Base-by-base conservation (phyloP, 1,140 invertebrate genomes). In the Bombus terrestris region DNA sequence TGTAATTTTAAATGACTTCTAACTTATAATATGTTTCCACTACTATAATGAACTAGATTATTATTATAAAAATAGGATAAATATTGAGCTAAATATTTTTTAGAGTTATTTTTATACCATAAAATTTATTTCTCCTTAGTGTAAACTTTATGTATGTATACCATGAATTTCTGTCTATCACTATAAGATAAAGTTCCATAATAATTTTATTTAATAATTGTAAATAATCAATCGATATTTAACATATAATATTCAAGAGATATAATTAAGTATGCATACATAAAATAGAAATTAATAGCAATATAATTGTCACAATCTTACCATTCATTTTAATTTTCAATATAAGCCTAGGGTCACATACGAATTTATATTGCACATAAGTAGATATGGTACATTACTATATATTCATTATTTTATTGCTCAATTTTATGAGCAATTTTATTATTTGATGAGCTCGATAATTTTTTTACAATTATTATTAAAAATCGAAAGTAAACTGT, bases 1-100 rank as follows among this genome's bases (percentile, higher is more conserved):
- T 84, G 0, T 76, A 76, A 83, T 83, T 83, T 83, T 83, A 12
- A 68, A 83, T 75, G 32, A 13, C n/a, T 39, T 39, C 32, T 15
- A 75, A 18, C 37, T 68, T n/a, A 5, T 8, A 53, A 32, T n/a
- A 25, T 39, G 10, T 77, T 64, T 10, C n/a, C 13, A 47, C 73
- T 73, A 35, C 12, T 57, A n/a, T 53, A 22, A 18, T n/a, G 9
- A 53, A 66, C 3, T n/a, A 32, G 47, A 74, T 39, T 53, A 39
- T 73, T 41, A 73, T 35, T 5, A 57, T 57, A 81, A 28, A 39
- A 39, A 32, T 39, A 81, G 15, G 22, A 81, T 18, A 3, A n/a
- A 41, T 59, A 43, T 74, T 15, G 3, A n/a, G 15, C 43, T 47
- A 47, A 64, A 32, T 25, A 64, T 32, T 59, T 74, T 18, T 8